phyloP scores from a whole-genome alignment of 2,888 invertebrate species.

The Hylaea fasciaria region DNA sequence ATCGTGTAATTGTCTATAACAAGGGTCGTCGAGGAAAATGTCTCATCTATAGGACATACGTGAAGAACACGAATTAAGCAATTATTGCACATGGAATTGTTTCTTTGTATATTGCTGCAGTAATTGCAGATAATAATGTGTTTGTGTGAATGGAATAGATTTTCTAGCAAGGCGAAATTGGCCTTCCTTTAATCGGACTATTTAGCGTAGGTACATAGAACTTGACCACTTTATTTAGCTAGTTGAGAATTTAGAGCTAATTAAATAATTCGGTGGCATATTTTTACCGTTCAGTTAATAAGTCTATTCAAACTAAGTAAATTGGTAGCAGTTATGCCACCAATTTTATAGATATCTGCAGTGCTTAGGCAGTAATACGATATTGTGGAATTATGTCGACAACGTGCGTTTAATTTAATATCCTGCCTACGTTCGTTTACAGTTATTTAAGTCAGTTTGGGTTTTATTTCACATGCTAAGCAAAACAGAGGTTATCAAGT shows the following conservation, averaged over 20 bases:
- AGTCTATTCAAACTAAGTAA: constrained; percentile 18
- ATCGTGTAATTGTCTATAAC: constrained; percentile 61
- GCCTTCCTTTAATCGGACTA: constrained; percentile 10
- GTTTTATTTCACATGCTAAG: too few relatives aligned
- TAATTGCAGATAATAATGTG: constrained; percentile 36
- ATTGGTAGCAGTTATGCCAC: constrained; percentile 1
- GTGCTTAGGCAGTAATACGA: constrained; percentile 3
- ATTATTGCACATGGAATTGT: constrained; percentile 67
- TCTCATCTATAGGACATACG: constrained; percentile 55
- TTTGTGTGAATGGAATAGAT: constrained; percentile 25
- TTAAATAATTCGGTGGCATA: constrained; percentile 23
- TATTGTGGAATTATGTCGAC: neutral
- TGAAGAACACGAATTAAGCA: constrained; percentile 69
- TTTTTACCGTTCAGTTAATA: constrained; percentile 28
- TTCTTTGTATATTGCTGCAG: constrained; percentile 55
- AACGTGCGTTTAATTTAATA: too few relatives aligned
- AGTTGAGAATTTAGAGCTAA: constrained; percentile 1
- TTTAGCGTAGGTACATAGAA: constrained; percentile 13
- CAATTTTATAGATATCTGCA: neutral
- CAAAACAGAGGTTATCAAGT: too few relatives aligned
- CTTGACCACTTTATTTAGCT: constrained; percentile 8
- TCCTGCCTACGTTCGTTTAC: too few relatives aligned
- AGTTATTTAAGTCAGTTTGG: too few relatives aligned
- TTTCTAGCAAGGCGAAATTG: constrained; percentile 13
- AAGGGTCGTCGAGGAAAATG: constrained; percentile 58